Base-by-base conservation (phyloP, 1,140 invertebrate species). In the Tetraneura akinire region DNA sequence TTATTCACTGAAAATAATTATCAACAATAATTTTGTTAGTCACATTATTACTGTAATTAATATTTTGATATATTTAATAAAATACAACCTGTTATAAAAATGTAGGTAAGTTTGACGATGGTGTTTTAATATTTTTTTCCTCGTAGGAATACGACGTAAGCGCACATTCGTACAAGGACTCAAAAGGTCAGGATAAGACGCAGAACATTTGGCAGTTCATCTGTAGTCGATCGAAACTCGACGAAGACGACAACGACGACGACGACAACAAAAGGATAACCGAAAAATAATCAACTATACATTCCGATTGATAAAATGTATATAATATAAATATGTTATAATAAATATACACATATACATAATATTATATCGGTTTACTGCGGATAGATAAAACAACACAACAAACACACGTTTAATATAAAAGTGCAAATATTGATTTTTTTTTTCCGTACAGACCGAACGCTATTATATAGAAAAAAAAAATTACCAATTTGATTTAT, bases 331-430 rank as follows among this genome's bases (percentile, higher is more conserved):
- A 60, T 57, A 57, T 26, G 26, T 23, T 57, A 29, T 6, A 62
- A 62, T 29, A 18, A 29, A 49, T 26, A 51, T 71, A 49, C 18
- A 1, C 8, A 37, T 74, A 53, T 53, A 32, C 16, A n/a, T n/a
- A n/a, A n/a, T n/a, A n/a, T 74, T 74, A 53, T 32, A 55, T 74
- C n/a, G 49, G 21, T 74, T 55, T 53, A 53, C 29, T 55, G 23
- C 37, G 55, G 29, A 74, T 18, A 53, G 47, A 53, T 21, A 55
- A 74, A 74, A 53, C 29, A 74, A 55, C 71, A 55, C 70, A 21
- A 55, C 71, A 74, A 74, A 74, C 49, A 53, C 29, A 74, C 71
- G 26, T 29, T 71, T 51, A 49, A 49, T 74, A 74, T 14, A 74
- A 74, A 74, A 73, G 70, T 51, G 68, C 68, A 71, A 71, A 45